A percentile compares a stretch with the other conserved stretches of the same genome.
Evolutionary conservation across 1,140 invertebrate species (phyloP).

Genomic region (Papilio dardanus): DNA sequence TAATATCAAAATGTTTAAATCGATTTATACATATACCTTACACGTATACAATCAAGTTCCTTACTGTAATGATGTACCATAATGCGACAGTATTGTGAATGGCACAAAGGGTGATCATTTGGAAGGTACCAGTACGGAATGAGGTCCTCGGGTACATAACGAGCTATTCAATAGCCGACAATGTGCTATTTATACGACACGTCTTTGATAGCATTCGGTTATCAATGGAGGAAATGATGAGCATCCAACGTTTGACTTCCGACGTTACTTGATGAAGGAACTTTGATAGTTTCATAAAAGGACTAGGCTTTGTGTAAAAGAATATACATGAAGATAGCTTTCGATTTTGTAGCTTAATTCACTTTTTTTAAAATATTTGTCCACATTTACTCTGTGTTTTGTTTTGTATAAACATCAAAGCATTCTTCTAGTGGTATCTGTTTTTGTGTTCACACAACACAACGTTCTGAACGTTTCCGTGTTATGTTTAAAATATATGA

Average conservation of each 20-base stretch:
- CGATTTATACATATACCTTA: neutral
- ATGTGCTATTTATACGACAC: constrained; percentile 32
- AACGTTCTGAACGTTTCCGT: neutral
- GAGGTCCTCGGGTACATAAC: constrained; percentile 25
- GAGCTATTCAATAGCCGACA: constrained; percentile 25
- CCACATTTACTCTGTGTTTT: neutral
- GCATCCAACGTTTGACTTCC: constrained; percentile 7
- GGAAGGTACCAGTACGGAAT: constrained; percentile 20
- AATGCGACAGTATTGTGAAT: constrained; percentile 22
- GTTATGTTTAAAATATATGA: neutral
- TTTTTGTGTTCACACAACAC: neutral
- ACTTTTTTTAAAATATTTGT: neutral
- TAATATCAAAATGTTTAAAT: neutral
- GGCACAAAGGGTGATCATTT: constrained; percentile 22
- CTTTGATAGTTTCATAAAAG: neutral
- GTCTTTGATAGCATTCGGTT: constrained; percentile 24
- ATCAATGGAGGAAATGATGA: constrained; percentile 28
- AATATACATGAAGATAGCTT: neutral
- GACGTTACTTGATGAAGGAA: constrained; percentile 13
- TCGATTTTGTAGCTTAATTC: neutral
- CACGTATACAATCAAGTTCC: neutral
- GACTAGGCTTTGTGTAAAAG: neutral
- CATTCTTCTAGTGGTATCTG: neutral
- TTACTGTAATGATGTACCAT: constrained; percentile 4
- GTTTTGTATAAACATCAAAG: neutral